Evolutionary conservation across 1,140 invertebrate species (phyloP).

Genomic region (Anthonomus grandis): DNA sequence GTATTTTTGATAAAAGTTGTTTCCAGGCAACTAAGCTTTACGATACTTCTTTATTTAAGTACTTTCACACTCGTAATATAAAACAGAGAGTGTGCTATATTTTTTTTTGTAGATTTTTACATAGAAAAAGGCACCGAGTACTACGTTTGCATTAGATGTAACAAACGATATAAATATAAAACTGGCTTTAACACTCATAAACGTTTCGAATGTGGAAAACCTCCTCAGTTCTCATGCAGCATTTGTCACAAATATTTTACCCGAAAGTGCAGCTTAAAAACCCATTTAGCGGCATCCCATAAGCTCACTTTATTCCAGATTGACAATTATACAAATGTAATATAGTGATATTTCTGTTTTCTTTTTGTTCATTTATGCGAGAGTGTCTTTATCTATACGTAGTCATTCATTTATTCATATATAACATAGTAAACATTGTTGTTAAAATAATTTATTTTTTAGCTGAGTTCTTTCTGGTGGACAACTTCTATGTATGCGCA

Average conservation of each 20-base stretch:
- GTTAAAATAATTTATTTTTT: slow-evolving; percentile 2
- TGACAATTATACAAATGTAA: too few relatives aligned
- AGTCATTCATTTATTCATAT: too few relatives aligned
- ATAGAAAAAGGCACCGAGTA: slow-evolving; percentile 11
- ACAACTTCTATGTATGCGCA: slow-evolving; percentile 23
- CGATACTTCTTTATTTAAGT: too few relatives aligned
- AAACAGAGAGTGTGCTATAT: too few relatives aligned
- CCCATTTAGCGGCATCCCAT: slow-evolving; percentile 23
- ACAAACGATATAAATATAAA: slow-evolving; percentile 56
- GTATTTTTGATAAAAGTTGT: too few relatives aligned
- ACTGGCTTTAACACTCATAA: slow-evolving; percentile 58
- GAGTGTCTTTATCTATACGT: too few relatives aligned
- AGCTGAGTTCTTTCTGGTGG: not conserved
- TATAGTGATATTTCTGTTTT: too few relatives aligned
- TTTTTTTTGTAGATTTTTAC: slow-evolving; percentile 13
- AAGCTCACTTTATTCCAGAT: too few relatives aligned
- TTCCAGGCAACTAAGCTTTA: too few relatives aligned
- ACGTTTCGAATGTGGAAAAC: slow-evolving; percentile 53
- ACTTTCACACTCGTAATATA: too few relatives aligned
- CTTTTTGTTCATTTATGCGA: too few relatives aligned
- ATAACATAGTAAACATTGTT: not conserved
- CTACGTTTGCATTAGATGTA: slow-evolving; percentile 45
- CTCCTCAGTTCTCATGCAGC: slow-evolving; percentile 34
- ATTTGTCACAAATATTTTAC: slow-evolving; percentile 45
- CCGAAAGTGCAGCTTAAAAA: slow-evolving; percentile 35